A percentile compares a stretch with the other conserved stretches of the same genome.
Evolutionary conservation across 2,888 invertebrate species (phyloP).

Genomic region (Tachystola acroxantha): DNA sequence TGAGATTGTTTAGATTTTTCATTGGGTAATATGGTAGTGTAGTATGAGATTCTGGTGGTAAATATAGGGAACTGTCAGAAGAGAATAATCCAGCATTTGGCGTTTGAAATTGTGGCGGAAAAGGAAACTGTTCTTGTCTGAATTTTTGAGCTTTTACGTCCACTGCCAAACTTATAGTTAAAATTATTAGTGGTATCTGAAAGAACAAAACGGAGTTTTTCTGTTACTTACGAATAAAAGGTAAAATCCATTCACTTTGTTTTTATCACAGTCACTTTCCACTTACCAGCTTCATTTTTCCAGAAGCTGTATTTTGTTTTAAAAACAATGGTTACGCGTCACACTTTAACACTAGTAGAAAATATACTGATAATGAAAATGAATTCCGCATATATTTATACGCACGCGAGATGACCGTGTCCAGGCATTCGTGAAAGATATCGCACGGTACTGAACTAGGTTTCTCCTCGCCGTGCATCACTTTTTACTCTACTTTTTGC

Average conservation of each 20-base stretch:
- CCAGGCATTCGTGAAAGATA: conserved; percentile 74
- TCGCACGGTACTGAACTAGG: conserved; percentile 43
- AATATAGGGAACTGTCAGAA: conserved; percentile 55
- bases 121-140: conserved; percentile 48
- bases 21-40: conserved; percentile 50
- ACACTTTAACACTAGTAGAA: conserved; percentile 58
- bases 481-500: conserved; percentile 21
- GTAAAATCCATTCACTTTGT: conserved; percentile 28
- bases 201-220: conserved; percentile 25
- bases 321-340: conserved; percentile 48
- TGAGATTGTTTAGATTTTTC: conserved; percentile 51
- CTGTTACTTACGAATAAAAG: conserved; percentile 33
- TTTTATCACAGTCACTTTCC: conserved; percentile 35
- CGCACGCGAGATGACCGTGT: conserved; percentile 57
- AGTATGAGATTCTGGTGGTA: conserved; percentile 60
- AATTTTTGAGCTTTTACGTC: conserved; percentile 35
- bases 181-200: conserved; percentile 53
- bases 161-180: conserved; percentile 36
- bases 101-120: conserved; percentile 52
- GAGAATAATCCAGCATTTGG: conserved; percentile 38
- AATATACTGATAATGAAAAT: conserved; percentile 73
- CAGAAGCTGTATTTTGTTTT: conserved; percentile 46
- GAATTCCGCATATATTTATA: conserved; percentile 77
- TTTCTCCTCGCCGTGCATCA: conserved; percentile 47
- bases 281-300: conserved; percentile 72